Percentiles rank a stretch among this genome's conserved stretches.
Evolutionary conservation across 2,797 vertebrate genomes (phyloP).

Genomic region (Spinus pinus): DNA sequence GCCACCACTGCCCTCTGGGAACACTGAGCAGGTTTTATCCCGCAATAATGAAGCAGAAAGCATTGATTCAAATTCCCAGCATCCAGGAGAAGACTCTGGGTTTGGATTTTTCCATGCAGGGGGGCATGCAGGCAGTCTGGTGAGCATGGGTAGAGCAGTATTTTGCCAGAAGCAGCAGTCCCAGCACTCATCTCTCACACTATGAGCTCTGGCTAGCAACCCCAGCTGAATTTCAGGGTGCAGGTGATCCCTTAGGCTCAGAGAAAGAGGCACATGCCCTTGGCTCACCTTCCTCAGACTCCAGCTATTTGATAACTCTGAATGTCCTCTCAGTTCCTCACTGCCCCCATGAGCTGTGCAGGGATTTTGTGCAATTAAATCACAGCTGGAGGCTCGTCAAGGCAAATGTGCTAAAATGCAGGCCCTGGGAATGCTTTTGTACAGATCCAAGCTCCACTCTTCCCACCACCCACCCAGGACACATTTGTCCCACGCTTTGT

Average conservation of each 20-base stretch:
- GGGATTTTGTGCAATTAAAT: neutral
- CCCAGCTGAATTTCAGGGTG: neutral
- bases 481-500: neutral
- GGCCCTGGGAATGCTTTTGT: fast-evolving
- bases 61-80: fast-evolving
- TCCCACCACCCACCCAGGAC: fast-evolving
- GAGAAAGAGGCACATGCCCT: neutral
- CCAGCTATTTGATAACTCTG: neutral
- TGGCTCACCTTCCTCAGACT: neutral
- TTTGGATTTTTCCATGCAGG: neutral
- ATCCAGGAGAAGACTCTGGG: neutral
- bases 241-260: neutral
- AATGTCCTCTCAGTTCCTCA: neutral
- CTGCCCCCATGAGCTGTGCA: fast-evolving
- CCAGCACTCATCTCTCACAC: neutral
- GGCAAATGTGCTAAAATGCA: neutral
- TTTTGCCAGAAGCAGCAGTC: neutral
- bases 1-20: neutral
- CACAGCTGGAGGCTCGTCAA: neutral
- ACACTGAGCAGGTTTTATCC: neutral
- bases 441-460: neutral
- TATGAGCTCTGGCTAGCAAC: neutral
- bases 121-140: fast-evolving
- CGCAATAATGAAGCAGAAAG: neutral
- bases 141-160: neutral